These are phyloP conservation scores for Pachycephus smyrnensis DNA, from an alignment of 2,888 invertebrate species.

Conservation along the genomic window DNA sequence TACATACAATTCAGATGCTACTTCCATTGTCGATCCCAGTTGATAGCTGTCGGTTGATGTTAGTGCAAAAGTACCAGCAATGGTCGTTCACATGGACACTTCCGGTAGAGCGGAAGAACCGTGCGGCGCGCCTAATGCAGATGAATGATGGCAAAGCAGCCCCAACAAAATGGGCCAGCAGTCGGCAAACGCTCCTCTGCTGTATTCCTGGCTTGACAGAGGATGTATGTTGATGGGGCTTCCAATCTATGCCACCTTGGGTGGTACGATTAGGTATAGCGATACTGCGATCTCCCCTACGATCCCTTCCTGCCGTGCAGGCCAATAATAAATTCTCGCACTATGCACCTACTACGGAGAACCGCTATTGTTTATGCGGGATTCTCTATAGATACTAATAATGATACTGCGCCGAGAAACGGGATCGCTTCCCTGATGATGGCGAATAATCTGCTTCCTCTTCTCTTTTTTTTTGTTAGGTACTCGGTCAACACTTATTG, in stretches of 20 bases:
- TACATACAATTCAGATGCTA: slow-evolving; percentile 63
- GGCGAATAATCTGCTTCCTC: neutral
- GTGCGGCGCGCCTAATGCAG: slow-evolving; percentile 35
- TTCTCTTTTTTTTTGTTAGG: neutral
- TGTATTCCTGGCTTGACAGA: slow-evolving; percentile 37
- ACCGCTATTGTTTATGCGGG: neutral
- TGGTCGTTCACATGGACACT: slow-evolving; percentile 56
- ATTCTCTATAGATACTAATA: neutral
- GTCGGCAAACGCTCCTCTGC: neutral
- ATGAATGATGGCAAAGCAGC: slow-evolving; percentile 5
- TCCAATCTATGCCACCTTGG: slow-evolving; percentile 67
- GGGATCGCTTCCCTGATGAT: neutral
- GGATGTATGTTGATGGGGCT: slow-evolving; percentile 62
- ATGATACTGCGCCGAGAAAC: neutral
- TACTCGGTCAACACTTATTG: neutral
- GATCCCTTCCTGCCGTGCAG: slow-evolving; percentile 62
- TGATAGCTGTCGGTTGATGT: slow-evolving; percentile 30
- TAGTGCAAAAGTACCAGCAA: slow-evolving; percentile 15
- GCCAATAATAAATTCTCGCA: slow-evolving; percentile 37
- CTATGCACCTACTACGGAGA: slow-evolving; percentile 10
- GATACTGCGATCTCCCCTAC: slow-evolving; percentile 53
- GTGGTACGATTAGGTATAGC: slow-evolving; percentile 64
- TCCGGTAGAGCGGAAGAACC: slow-evolving; percentile 70
- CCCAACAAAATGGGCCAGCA: neutral
- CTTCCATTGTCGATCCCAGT: slow-evolving; percentile 54